A percentile compares a stretch with the other conserved stretches of the same genome.
Evolutionary conservation across 2,888 invertebrate species (phyloP).

Genomic region (Agrochola lota): DNA sequence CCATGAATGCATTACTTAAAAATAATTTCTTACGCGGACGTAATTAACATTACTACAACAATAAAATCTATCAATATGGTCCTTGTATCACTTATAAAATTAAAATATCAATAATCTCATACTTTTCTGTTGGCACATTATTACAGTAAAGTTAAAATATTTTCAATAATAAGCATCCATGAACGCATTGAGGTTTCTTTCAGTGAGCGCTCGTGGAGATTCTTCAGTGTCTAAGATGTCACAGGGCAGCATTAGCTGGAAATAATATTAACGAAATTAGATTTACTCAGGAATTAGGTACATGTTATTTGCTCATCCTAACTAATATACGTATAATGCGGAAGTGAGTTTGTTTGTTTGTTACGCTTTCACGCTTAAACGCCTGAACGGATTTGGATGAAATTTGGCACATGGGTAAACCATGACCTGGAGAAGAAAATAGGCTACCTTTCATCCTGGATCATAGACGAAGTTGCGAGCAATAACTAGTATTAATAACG

Average conservation of each 20-base stretch:
- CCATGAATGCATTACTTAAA: constrained; percentile 75
- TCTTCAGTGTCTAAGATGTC: constrained; percentile 81
- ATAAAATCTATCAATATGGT: constrained; percentile 66
- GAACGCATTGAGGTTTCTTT: constrained; percentile 78
- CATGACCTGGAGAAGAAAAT: no score
- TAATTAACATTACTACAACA: constrained; percentile 52
- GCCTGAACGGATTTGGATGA: no score
- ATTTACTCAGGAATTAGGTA: neutral
- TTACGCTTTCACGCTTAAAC: no score
- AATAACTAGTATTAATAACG: no score
- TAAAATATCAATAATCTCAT: constrained; percentile 55
- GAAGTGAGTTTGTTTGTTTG: no score
- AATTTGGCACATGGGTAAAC: no score
- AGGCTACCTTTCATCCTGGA: no score
- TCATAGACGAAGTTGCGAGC: no score
- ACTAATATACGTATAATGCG: no score
- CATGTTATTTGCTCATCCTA: neutral
- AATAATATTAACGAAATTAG: constrained; percentile 37
- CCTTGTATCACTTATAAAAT: constrained; percentile 63
- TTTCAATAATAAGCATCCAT: constrained; percentile 82
- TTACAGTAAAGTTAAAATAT: constrained; percentile 21
- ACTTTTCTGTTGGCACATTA: constrained; percentile 67
- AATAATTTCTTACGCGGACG: constrained; percentile 31
- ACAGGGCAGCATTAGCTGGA: constrained; percentile 82
- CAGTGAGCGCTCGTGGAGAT: constrained; percentile 80